A percentile compares a stretch with the other conserved stretches of the same genome.
These are phyloP conservation scores for Micrasema longulum DNA, from an alignment of 1,140 invertebrate species.

Conservation along the genomic window DNA sequence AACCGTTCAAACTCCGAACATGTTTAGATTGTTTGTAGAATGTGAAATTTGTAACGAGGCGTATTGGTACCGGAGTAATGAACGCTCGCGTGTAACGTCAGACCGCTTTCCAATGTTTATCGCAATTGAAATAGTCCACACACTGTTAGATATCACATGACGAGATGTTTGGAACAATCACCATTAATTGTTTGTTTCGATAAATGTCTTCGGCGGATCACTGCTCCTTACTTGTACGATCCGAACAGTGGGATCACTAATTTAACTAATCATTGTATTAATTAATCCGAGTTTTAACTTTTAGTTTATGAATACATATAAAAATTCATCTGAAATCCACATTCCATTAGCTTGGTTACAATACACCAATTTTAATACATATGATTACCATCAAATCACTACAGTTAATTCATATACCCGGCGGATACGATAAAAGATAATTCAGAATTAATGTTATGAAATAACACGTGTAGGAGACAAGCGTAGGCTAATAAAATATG, in stretches of 20 bases:
- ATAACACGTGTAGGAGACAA: neutral
- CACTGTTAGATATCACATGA: slow-evolving; percentile 15
- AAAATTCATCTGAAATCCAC: slow-evolving; percentile 36
- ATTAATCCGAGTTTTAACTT: slow-evolving; percentile 24
- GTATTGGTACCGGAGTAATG: neutral
- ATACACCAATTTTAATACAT: slow-evolving; percentile 21
- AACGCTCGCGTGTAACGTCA: too few relatives aligned
- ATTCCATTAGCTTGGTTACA: slow-evolving; percentile 20
- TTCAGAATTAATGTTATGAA: neutral
- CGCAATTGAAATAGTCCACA: slow-evolving; percentile 19
- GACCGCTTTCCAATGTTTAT: slow-evolving; percentile 23
- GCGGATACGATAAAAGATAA: neutral
- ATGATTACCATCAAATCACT: slow-evolving; percentile 27
- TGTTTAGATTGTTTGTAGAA: slow-evolving; percentile 4
- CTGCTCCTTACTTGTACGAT: slow-evolving; percentile 17
- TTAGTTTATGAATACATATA: slow-evolving; percentile 38
- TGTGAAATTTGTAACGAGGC: neutral
- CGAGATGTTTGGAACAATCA: slow-evolving; percentile 32
- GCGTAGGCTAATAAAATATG: slow-evolving; percentile 4
- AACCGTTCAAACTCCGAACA: neutral
- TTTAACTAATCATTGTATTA: slow-evolving; percentile 26
- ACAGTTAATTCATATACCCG: slow-evolving; percentile 16
- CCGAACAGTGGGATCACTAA: slow-evolving; percentile 48
- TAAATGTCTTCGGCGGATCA: slow-evolving; percentile 12
- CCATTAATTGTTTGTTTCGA: slow-evolving; percentile 28